Conservation (phyloP, 2,888 invertebrate genomes). For the Coronaproctus castanopsis region DNA sequence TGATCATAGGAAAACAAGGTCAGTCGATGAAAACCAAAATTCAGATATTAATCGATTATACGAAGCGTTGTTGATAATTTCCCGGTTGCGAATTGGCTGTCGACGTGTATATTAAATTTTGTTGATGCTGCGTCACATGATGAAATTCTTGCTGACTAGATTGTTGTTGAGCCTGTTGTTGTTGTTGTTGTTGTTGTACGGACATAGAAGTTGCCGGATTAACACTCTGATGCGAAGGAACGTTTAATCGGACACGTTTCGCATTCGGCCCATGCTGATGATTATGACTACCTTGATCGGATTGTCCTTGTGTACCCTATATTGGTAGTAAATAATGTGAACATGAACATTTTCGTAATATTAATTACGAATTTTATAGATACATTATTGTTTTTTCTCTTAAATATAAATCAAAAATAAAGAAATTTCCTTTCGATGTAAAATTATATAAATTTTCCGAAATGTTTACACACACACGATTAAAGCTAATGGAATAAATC, state of each 20-base stretch:
- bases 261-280: conserved; percentile 37
- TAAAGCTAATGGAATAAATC: no score
- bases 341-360: no score
- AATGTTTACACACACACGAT: no score
- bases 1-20: no score
- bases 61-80: conserved; percentile 17
- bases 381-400: no score
- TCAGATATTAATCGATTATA: no score
- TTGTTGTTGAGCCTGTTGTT: conserved; percentile 28
- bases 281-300: conserved; percentile 24
- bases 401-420: no score
- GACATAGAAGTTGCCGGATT: conserved; percentile 31
- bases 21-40: no score
- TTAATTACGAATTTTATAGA: no score
- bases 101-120: conserved; percentile 18
- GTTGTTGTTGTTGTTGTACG: conserved; percentile 27
- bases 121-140: conserved; percentile 16
- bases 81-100: conserved; percentile 19
- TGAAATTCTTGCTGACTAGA: conserved; percentile 16
- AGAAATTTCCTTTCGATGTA: no score
- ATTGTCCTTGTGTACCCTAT: conserved; percentile 21
- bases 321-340: no score
- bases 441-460: no score
- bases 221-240: conserved; percentile 26
- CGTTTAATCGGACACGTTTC: conserved; percentile 43